A percentile compares a stretch with the other conserved stretches of the same genome.
phyloP scores from a whole-genome alignment of 2,888 invertebrate species.

The Metellina segmentata region DNA sequence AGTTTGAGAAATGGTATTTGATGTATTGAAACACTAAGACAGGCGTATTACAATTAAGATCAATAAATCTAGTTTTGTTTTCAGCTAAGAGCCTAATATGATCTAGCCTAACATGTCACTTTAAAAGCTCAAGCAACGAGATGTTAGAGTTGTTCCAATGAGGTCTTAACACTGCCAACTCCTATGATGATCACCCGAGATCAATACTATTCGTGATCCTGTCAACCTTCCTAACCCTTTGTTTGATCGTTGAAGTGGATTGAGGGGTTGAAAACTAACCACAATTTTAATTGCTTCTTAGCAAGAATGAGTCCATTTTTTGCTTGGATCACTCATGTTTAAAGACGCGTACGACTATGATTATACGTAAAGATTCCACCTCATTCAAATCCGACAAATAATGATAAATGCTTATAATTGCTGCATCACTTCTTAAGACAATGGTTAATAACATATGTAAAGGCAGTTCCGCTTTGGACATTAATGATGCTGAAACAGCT shows the following conservation, averaged over 20 bases:
- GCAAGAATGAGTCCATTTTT: slow-evolving; percentile 5
- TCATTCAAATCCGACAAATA: slow-evolving; percentile 35
- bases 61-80: too few relatives aligned
- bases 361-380: not conserved
- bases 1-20: too few relatives aligned
- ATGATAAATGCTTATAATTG: slow-evolving; percentile 52
- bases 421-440: not conserved
- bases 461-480: slow-evolving; percentile 29
- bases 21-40: too few relatives aligned
- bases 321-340: not conserved
- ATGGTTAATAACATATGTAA: slow-evolving; percentile 44
- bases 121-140: not conserved
- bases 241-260: not conserved
- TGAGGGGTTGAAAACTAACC: not conserved
- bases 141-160: not conserved
- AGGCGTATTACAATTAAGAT: too few relatives aligned
- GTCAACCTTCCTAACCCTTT: not conserved
- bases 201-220: not conserved
- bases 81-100: too few relatives aligned
- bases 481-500: slow-evolving; percentile 25
- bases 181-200: not conserved
- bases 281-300: slow-evolving; percentile 1
- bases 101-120: not conserved
- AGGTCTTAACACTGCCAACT: too few relatives aligned
- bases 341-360: slow-evolving; percentile 5